Evolutionary conservation across 2,888 invertebrate species (phyloP), one percentile per base, ranked within the genome.

Genomic region (Stictocephala bisonia): DNA sequence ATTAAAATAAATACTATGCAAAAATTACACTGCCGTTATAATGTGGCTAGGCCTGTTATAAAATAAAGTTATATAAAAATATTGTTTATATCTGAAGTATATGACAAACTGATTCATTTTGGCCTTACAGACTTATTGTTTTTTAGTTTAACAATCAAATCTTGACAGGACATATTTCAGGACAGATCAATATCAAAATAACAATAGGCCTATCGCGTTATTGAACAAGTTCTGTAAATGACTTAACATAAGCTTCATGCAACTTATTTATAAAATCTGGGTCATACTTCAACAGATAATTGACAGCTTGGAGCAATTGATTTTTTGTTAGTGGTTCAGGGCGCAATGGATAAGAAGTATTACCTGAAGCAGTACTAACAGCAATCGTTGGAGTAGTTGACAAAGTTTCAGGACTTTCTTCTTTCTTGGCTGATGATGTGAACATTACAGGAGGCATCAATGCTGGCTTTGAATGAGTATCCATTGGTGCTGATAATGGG

Each of bases 171-270:
- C n/a, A n/a, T n/a, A n/a, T n/a, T n/a, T n/a, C n/a, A n/a, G n/a
- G n/a, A n/a, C n/a, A n/a, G n/a, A n/a, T n/a, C n/a, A n/a, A n/a
- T n/a, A n/a, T n/a, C n/a, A n/a, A n/a, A n/a, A n/a, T n/a, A n/a
- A n/a, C n/a, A n/a, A n/a, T n/a, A n/a, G n/a, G n/a, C n/a, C n/a
- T n/a, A n/a, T n/a, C n/a, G n/a, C n/a, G n/a, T n/a, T n/a, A n/a
- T n/a, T n/a, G n/a, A 13, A 87, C 84, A 79, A 86, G 85, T 76
- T 93, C 92, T 82, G 91, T 88, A 81, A 93, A 92, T 31, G 93
- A 93, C 85, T 94, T 93, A 18, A 96, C 91, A 83, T 97, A 97
- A 70, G 95, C 96, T 85, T 96, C 95, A 82, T 97, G 96, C 76
- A 97, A 86, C 84, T 93, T 95, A 82, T 91, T 91, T 35, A 95